These are phyloP conservation scores for Hucho hucho DNA, from an alignment of 2,113 vertebrate genomes.

Conservation along the genomic window DNA sequence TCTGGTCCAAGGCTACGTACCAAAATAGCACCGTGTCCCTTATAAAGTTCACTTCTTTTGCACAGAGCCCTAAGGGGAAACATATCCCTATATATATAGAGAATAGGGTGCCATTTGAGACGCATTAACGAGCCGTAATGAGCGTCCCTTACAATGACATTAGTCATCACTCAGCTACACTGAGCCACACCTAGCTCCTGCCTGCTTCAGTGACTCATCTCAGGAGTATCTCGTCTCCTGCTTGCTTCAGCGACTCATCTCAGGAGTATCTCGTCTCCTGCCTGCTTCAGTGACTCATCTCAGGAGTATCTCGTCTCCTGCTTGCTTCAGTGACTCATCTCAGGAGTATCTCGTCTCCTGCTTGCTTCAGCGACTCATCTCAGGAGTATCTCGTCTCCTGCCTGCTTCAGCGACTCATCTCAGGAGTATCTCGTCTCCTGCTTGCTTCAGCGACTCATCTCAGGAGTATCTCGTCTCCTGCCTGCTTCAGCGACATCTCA, in stretches of 20 bases:
- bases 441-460: not conserved
- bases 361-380: not conserved
- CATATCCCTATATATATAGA: too few species aligned
- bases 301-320: not conserved
- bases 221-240: not conserved
- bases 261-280: not conserved
- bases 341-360: not conserved
- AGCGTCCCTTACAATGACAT: constrained; percentile 46
- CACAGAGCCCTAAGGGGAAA: too few species aligned
- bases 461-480: not conserved
- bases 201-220: not conserved
- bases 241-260: not conserved
- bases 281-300: not conserved
- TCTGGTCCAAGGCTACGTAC: not conserved
- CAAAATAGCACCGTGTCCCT: not conserved
- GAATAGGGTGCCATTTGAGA: too few species aligned
- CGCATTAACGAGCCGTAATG: too few species aligned
- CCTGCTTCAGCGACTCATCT: not conserved
- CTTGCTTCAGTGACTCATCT: not conserved
- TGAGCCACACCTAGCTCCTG: not conserved
- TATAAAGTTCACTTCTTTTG: too few species aligned
- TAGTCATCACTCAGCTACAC: constrained; percentile 51
- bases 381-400: not conserved
- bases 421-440: not conserved
- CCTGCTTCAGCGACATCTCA: not conserved